A percentile compares a stretch with the other conserved stretches of the same genome.
Evolutionary conservation across 2,113 vertebrate species (phyloP).

Genomic region (Atrichornis clamosus): DNA sequence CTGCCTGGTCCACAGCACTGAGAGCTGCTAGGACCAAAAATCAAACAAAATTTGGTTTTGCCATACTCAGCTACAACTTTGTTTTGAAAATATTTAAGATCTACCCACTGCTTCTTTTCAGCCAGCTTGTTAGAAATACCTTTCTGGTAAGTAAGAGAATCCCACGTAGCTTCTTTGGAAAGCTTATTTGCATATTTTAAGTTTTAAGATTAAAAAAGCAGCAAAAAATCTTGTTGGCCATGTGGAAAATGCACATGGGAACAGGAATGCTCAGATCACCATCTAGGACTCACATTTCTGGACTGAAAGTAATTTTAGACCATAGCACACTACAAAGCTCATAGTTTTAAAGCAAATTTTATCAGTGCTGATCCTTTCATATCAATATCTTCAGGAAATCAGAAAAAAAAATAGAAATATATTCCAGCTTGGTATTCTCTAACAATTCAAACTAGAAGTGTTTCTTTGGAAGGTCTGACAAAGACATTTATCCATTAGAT

Average conservation of each 20-base stretch:
- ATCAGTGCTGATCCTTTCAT: neutral
- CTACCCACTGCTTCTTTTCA: neutral
- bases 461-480: neutral
- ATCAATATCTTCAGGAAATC: neutral
- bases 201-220: neutral
- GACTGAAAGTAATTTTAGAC: neutral
- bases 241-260: neutral
- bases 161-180: neutral
- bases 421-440: neutral
- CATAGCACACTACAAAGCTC: neutral
- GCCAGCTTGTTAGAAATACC: neutral
- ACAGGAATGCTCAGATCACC: neutral
- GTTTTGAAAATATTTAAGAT: conserved; percentile 4
- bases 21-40: neutral
- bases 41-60: neutral
- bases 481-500: neutral
- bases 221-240: neutral
- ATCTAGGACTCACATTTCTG: neutral
- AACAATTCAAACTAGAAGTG: neutral
- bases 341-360: neutral
- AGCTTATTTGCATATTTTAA: neutral
- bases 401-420: neutral
- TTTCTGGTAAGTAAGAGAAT: neutral
- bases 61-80: neutral
- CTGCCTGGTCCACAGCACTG: neutral